phyloP scores from a whole-genome alignment of 2,797 vertebrate genomes.

The Graptemys geographica region DNA sequence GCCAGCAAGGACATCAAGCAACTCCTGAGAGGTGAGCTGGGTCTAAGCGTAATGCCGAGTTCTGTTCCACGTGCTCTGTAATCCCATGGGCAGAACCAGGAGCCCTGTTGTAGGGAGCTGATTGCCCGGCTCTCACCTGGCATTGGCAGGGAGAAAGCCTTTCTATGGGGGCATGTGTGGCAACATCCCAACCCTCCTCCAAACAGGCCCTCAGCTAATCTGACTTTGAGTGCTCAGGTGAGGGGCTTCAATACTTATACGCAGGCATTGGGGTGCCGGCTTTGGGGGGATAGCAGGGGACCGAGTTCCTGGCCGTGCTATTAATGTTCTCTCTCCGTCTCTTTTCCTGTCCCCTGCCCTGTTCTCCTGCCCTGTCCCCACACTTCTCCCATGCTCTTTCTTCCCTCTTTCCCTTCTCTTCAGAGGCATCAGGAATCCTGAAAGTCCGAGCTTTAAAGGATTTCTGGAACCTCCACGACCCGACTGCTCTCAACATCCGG shows the following conservation, averaged over 20 bases:
- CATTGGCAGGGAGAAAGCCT: neutral
- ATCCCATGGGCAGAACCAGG: neutral
- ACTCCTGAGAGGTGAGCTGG: constrained; percentile 90
- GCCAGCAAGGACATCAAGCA: constrained; percentile 98
- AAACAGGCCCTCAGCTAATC: neutral
- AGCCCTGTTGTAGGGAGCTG: neutral
- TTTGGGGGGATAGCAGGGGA: neutral
- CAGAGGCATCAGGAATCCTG: constrained; percentile 94
- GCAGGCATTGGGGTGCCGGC: rapidly evolving
- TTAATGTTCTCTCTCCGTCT: constrained; percentile 31
- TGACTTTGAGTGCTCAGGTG: neutral
- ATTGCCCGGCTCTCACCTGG: rapidly evolving
- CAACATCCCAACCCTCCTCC: neutral
- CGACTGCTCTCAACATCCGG: constrained; percentile 94
- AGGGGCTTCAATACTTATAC: rapidly evolving
- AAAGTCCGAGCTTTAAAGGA: constrained; percentile 97
- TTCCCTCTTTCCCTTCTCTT: constrained; percentile 50
- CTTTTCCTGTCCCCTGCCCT: neutral
- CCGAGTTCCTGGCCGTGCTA: neutral
- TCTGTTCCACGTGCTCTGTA: neutral
- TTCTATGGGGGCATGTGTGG: rapidly evolving
- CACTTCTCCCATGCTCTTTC: neutral
- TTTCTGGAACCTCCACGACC: constrained; percentile 97
- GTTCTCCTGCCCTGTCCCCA: neutral
- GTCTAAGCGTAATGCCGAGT: too few relatives aligned